Base-by-base conservation (phyloP, 2,113 vertebrate genomes). In the Salvelinus sp. region DNA sequence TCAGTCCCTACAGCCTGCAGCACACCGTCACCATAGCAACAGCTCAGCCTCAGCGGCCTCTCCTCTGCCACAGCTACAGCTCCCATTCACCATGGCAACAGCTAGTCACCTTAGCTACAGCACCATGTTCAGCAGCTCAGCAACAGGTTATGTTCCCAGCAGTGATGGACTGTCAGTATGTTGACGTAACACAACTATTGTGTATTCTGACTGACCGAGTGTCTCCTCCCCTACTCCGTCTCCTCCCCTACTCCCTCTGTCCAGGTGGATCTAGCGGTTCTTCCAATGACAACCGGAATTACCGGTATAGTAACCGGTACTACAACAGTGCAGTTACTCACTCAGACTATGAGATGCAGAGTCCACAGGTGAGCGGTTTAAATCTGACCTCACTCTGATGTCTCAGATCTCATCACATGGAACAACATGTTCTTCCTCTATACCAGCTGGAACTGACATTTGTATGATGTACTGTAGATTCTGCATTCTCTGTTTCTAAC, bases 301-400 rank as follows among this genome's bases (percentile, higher is more conserved):
- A 96, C 88, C 95, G 96, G 86, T 97, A 97, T 92, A 96, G 95
- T 91, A 97, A 95, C 92, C 93, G 96, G 85, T 97, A 96, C 84
- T 97, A 96, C 91, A 96, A 95, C 88, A 95, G 94, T 84, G 94
- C 95, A 69, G 94, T 95, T 73, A 95, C 95, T 76, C 94, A 95
- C 90, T 92, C 95, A 58, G 96, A 97, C 94, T 97, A 95, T 70
- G 96, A 97, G 92, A 97, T 97, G 96, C 95, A 96, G 88, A 97
- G 96, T 89, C 96, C 96, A 88, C 95, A 95, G 93, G 94, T 94
- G 76, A 67, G 50, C 50, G 4, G 50, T 54, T 54, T 54, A 14
- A 54, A 54, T 18, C 50, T 54, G 13, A 16, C 38, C 7, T 44
- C 38, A 44, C 38, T 10, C 38, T 44, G 38, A 44, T 44, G 38